phyloP scores from a whole-genome alignment of 2,888 invertebrate species.

The Euclidia mi region DNA sequence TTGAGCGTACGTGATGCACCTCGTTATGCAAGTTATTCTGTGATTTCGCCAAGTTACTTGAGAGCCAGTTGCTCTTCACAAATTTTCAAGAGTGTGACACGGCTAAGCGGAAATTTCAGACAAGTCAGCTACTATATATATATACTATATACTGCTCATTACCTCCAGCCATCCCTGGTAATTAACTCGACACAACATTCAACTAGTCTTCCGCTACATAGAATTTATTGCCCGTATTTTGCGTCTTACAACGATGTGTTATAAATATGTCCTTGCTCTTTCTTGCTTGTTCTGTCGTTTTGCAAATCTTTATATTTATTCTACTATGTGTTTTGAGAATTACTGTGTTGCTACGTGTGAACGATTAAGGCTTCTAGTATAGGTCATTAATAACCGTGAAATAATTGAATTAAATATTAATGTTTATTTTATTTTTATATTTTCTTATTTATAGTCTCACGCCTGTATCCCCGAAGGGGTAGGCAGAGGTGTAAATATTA shows the following conservation, averaged over 20 bases:
- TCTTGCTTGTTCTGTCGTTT: no score
- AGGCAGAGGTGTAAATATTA: no score
- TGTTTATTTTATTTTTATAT: no score
- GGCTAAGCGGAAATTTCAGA: slow-evolving; percentile 28
- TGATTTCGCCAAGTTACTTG: slow-evolving; percentile 56
- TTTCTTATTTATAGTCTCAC: no score
- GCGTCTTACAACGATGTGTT: slow-evolving; percentile 2
- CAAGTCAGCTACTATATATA: no score
- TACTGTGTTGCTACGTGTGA: no score
- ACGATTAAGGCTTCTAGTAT: no score
- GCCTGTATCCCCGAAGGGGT: no score
- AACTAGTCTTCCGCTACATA: slow-evolving; percentile 14
- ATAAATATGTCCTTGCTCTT: neutral
- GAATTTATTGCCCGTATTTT: slow-evolving; percentile 5
- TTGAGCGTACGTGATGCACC: slow-evolving; percentile 47
- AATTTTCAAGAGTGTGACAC: slow-evolving; percentile 42
- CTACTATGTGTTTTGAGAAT: no score
- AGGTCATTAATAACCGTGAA: no score
- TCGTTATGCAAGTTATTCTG: slow-evolving; percentile 66
- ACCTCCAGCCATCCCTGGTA: slow-evolving; percentile 20
- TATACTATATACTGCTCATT: slow-evolving; percentile 28
- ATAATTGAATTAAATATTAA: no score
- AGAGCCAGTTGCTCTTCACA: slow-evolving; percentile 42
- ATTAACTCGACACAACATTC: slow-evolving; percentile 29
- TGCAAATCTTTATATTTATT: no score